Evolutionary conservation across 2,888 invertebrate genomes (phyloP).

Genomic region (Acleris emargana): DNA sequence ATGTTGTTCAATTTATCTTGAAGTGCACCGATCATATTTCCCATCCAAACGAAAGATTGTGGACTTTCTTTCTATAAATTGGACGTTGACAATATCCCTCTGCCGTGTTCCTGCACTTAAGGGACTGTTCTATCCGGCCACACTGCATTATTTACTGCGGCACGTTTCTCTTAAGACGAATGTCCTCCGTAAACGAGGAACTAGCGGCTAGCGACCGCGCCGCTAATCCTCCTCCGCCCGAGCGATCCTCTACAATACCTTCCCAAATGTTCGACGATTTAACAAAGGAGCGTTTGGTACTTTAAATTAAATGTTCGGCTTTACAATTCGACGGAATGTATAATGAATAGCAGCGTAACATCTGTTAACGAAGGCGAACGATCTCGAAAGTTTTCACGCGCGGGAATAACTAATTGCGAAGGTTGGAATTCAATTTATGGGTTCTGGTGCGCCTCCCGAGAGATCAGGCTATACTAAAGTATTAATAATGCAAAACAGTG

Average conservation of each 20-base stretch:
- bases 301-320: conserved; percentile 83
- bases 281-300: conserved; percentile 79
- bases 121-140: conserved; percentile 9
- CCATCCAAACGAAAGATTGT: background rate
- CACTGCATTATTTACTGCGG: conserved; percentile 68
- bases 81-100: conserved; percentile 2
- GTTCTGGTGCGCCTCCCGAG: conserved; percentile 80
- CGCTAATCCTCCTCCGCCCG: conserved; percentile 65
- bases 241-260: conserved; percentile 68
- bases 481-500: conserved; percentile 85
- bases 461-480: conserved; percentile 80
- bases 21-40: too few species aligned
- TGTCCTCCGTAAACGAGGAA: conserved; percentile 61
- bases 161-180: conserved; percentile 62
- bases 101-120: background rate
- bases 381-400: conserved; percentile 84
- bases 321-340: conserved; percentile 83
- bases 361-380: conserved; percentile 84
- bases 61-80: background rate
- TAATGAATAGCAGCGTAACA: conserved; percentile 84
- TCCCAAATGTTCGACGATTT: conserved; percentile 69
- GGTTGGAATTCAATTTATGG: conserved; percentile 83
- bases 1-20: too few species aligned
- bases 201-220: conserved; percentile 57
- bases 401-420: conserved; percentile 84